Conservation (phyloP, 2,888 invertebrate genomes). For the Ennomos fuscantarius region DNA sequence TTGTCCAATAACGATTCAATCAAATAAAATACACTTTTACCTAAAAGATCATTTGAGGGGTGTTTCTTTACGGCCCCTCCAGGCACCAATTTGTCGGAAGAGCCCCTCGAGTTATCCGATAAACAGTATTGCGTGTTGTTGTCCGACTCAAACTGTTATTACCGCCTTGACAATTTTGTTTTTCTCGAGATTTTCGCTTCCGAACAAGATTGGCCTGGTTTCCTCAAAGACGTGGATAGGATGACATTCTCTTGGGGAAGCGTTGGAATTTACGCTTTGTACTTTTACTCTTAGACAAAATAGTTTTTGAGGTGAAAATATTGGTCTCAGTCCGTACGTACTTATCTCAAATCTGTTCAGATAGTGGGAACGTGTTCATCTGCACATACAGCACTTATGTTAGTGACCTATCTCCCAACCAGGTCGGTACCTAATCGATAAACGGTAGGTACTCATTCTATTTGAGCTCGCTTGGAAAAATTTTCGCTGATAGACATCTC, state of each 20-base stretch:
- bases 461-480: slow-evolving; percentile 24
- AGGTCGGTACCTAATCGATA: slow-evolving; percentile 39
- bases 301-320: not conserved
- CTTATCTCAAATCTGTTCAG: slow-evolving; percentile 6
- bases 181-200: slow-evolving; percentile 27
- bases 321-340: slow-evolving; percentile 2
- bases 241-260: not conserved
- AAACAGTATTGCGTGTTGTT: slow-evolving; percentile 43
- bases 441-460: slow-evolving; percentile 29
- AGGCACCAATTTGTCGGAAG: slow-evolving; percentile 38
- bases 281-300: not conserved
- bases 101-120: slow-evolving; percentile 40
- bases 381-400: slow-evolving; percentile 29
- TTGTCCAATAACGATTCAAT: slow-evolving; percentile 19
- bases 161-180: slow-evolving; percentile 40
- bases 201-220: slow-evolving; percentile 13
- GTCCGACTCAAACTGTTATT: slow-evolving; percentile 40
- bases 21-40: slow-evolving; percentile 28
- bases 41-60: slow-evolving; percentile 29
- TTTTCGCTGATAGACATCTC: slow-evolving; percentile 21
- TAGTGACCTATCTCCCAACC: slow-evolving; percentile 38
- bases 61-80: slow-evolving; percentile 30
- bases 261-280: slow-evolving; percentile 2
- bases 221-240: slow-evolving; percentile 10
- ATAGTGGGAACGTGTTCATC: slow-evolving; percentile 21